phyloP scores from a whole-genome alignment of 2,797 vertebrate species.

The Crocidura indochinensis region DNA sequence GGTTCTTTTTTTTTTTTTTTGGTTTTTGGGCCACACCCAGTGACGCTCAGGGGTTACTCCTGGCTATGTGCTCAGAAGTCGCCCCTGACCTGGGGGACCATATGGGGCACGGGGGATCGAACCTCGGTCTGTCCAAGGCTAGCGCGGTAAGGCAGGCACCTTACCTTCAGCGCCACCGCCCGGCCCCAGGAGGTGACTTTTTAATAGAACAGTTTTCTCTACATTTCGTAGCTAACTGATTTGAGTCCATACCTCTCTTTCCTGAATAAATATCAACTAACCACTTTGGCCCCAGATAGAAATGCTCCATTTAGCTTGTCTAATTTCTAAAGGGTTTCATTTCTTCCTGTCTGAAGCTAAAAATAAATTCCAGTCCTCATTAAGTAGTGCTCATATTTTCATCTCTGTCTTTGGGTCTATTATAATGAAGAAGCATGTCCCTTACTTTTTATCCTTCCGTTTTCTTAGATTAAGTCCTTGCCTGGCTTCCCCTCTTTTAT shows the following conservation, averaged over 20 bases:
- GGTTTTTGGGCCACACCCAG: too few relatives aligned
- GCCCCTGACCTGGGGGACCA: too few relatives aligned
- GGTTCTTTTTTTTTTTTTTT: too few relatives aligned
- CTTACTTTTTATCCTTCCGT: conserved; percentile 20
- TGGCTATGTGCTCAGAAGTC: too few relatives aligned
- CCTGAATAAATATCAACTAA: conserved; percentile 30
- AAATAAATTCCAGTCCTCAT: conserved; percentile 31
- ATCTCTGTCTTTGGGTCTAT: conserved; percentile 57
- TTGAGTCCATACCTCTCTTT: conserved; percentile 6
- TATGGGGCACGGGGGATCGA: too few relatives aligned
- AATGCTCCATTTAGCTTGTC: conserved; percentile 10
- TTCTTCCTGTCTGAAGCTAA: conserved; percentile 58
- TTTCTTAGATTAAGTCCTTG: conserved; percentile 59
- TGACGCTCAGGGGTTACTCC: too few relatives aligned
- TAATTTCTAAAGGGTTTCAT: conserved; percentile 45
- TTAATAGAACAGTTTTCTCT: neutral
- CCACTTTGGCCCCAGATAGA: conserved; percentile 30
- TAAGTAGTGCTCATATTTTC: conserved; percentile 65
- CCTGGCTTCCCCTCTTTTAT: conserved; percentile 3
- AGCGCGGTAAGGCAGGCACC: too few relatives aligned
- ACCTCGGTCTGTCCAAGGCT: too few relatives aligned
- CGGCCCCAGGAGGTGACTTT: too few relatives aligned
- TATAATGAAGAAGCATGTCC: neutral
- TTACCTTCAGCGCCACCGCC: too few relatives aligned
- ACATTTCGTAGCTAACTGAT: conserved; percentile 11